phyloP scores from a whole-genome alignment of 2,797 vertebrate species.

The Danio tinwini region DNA sequence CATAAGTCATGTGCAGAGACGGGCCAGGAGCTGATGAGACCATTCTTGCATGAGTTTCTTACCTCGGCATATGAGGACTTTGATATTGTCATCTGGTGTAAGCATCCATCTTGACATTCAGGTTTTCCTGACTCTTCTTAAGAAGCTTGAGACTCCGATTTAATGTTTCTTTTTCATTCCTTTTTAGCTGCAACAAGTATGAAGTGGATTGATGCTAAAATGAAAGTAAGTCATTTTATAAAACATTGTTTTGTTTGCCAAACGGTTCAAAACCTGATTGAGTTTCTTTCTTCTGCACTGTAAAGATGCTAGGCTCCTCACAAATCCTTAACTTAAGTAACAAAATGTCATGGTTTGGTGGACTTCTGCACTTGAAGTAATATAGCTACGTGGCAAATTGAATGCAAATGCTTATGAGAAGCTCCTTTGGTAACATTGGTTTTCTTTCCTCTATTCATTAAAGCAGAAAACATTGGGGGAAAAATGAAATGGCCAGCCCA shows the following conservation, averaged over 20 bases:
- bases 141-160: background rate
- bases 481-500: no score
- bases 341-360: no score
- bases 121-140: background rate
- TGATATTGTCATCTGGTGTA: constrained; percentile 99
- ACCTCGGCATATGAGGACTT: constrained; percentile 98
- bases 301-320: no score
- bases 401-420: no score
- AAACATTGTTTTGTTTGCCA: background rate
- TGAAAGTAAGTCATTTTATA: constrained; percentile 85
- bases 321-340: no score
- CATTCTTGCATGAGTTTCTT: constrained; percentile 96
- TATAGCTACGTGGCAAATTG: no score
- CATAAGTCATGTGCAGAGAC: constrained; percentile 99
- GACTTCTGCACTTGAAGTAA: no score
- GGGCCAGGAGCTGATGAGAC: constrained; percentile 96
- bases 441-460: no score
- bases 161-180: constrained; percentile 50
- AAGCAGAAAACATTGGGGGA: no score
- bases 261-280: no score
- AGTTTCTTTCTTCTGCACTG: no score
- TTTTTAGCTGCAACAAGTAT: constrained; percentile 96
- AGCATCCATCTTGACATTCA: constrained; percentile 65
- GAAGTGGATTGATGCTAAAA: constrained; percentile 99
- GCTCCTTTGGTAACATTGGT: no score